phyloP scores from a whole-genome alignment of 2,113 vertebrate genomes.

The Emberiza fucata region DNA sequence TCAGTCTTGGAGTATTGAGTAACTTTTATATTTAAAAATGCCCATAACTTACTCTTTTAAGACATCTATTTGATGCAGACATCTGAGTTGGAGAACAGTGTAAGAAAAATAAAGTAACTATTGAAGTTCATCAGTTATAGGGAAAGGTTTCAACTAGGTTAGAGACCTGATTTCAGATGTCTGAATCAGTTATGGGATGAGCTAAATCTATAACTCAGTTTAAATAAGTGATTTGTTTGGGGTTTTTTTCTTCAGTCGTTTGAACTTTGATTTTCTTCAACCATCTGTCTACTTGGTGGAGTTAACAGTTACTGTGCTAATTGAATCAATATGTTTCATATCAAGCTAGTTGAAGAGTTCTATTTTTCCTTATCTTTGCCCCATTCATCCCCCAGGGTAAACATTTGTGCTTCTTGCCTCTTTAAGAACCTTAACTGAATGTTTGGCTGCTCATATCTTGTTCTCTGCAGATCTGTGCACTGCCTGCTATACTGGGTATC shows the following conservation, averaged over 20 bases:
- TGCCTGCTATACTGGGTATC: background rate
- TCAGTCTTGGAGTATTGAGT: background rate
- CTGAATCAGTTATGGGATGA: background rate
- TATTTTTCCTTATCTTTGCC: background rate
- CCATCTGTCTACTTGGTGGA: background rate
- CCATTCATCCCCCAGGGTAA: background rate
- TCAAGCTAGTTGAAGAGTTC: background rate
- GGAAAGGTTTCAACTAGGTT: background rate
- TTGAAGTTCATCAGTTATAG: background rate
- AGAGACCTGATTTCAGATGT: accelerated
- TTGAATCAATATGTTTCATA: background rate
- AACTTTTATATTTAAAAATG: background rate
- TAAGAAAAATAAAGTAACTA: background rate
- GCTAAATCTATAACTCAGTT: background rate
- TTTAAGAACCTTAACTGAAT: background rate
- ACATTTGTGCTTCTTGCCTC: background rate
- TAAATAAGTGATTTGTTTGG: background rate
- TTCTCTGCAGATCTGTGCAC: background rate
- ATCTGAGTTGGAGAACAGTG: background rate
- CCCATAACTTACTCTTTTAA: background rate
- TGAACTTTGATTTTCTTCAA: background rate
- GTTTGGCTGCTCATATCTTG: background rate
- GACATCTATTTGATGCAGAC: background rate
- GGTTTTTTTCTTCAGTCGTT: background rate
- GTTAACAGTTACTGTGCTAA: background rate